phyloP scores from a whole-genome alignment of 2,113 vertebrate species.

The Hippocampus mohnikei region DNA sequence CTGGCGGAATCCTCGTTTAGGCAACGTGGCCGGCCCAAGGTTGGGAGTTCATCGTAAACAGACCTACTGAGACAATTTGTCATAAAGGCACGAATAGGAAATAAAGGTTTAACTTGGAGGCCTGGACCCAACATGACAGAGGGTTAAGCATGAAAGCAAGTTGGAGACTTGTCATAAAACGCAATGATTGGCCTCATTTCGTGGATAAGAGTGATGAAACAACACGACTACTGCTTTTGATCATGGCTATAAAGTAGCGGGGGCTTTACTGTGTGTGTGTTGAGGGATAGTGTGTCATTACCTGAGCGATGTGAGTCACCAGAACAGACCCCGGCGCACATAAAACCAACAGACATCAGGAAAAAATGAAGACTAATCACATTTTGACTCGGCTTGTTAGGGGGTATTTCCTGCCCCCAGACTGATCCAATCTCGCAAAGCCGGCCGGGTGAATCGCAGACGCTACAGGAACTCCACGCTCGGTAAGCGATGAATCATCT shows the following conservation, averaged over 20 bases:
- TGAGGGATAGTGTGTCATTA: slow-evolving; percentile 71
- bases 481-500: slow-evolving; percentile 17
- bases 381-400: slow-evolving; percentile 68
- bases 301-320: slow-evolving; percentile 68
- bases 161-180: slow-evolving; percentile 50
- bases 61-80: slow-evolving; percentile 16
- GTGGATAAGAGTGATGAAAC: slow-evolving; percentile 53
- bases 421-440: slow-evolving; percentile 58
- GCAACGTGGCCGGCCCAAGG: slow-evolving; percentile 33
- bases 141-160: slow-evolving; percentile 46
- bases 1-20: slow-evolving; percentile 52
- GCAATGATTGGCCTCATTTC: slow-evolving; percentile 45
- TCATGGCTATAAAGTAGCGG: slow-evolving; percentile 59
- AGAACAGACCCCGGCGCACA: slow-evolving; percentile 40
- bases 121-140: slow-evolving; percentile 5
- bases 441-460: slow-evolving; percentile 31
- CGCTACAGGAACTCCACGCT: slow-evolving; percentile 22
- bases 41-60: slow-evolving; percentile 46
- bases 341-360: slow-evolving; percentile 55
- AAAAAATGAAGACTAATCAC: slow-evolving; percentile 60
- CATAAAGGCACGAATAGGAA: slow-evolving; percentile 27
- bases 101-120: slow-evolving; percentile 19
- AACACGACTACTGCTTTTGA: slow-evolving; percentile 60
- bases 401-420: slow-evolving; percentile 70
- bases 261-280: slow-evolving; percentile 62